Conservation (phyloP, 1,140 invertebrate species). For the Elysia chlorotica region DNA sequence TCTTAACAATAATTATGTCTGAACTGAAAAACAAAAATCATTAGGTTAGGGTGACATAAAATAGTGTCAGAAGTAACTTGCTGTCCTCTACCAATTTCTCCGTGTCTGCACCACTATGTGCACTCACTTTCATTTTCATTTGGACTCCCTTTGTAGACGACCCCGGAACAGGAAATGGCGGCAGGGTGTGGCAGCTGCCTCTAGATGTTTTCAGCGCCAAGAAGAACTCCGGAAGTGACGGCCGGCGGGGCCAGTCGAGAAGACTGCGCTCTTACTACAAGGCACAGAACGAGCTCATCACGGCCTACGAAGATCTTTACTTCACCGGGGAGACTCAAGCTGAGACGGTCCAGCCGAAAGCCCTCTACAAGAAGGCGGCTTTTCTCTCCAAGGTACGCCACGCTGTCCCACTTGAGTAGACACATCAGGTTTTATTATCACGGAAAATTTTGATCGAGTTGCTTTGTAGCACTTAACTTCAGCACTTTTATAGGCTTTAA, state of each 20-base stretch:
- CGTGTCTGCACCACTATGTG: too few species aligned
- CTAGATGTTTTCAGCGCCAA: conserved; percentile 28
- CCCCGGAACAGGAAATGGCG: background rate
- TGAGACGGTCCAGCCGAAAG: too few species aligned
- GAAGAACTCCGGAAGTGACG: conserved; percentile 26
- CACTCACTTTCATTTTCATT: too few species aligned
- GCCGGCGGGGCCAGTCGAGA: background rate
- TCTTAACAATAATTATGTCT: too few species aligned
- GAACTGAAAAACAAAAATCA: too few species aligned
- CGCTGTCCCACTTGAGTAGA: too few species aligned
- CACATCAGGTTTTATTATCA: too few species aligned
- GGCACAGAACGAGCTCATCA: conserved; percentile 55
- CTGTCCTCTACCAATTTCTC: background rate
- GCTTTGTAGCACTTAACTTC: too few species aligned
- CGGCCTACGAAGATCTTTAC: conserved; percentile 49
- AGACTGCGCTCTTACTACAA: conserved; percentile 52
- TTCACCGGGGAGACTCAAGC: conserved; percentile 32
- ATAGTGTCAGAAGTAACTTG: background rate
- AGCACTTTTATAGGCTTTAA: too few species aligned
- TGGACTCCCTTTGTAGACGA: background rate
- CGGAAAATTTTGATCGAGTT: too few species aligned
- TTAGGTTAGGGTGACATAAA: too few species aligned
- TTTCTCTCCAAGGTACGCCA: too few species aligned
- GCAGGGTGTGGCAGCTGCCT: conserved; percentile 29
- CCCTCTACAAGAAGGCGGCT: conserved; percentile 19